phyloP scores from a whole-genome alignment of 2,888 invertebrate genomes.

The Luperina testacea region DNA sequence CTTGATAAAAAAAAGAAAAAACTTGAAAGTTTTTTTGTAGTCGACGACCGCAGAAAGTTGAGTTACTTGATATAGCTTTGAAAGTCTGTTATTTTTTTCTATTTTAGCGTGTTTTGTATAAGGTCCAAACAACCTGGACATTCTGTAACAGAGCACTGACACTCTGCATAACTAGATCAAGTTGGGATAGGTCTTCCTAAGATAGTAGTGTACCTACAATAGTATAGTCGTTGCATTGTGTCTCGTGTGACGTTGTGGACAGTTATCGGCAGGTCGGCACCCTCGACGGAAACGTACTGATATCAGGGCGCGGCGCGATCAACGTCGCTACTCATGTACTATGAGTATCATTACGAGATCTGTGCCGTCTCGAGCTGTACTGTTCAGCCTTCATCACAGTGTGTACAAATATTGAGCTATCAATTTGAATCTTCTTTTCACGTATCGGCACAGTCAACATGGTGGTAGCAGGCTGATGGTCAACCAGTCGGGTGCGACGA shows the following conservation, averaged over 20 bases:
- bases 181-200: constrained; percentile 36
- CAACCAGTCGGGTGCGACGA: no score
- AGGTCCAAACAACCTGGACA: background rate
- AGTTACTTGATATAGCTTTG: background rate
- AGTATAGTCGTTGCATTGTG: background rate
- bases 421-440: background rate
- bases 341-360: constrained; percentile 16
- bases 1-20: no score
- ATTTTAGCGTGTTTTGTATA: background rate
- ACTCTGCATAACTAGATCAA: background rate
- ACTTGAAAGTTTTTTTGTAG: background rate
- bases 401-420: background rate
- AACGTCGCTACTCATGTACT: background rate
- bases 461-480: background rate
- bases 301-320: constrained; percentile 26
- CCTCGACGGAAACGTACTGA: constrained; percentile 54
- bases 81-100: background rate
- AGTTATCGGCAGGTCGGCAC: constrained; percentile 63
- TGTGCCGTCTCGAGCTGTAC: background rate
- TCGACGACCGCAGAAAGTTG: background rate
- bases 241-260: constrained; percentile 4
- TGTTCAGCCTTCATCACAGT: background rate
- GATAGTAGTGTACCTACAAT: constrained; percentile 1
- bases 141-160: background rate
- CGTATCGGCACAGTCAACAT: background rate